Base-by-base conservation (phyloP, 2,888 invertebrate genomes). In the Drosophila parthenogenetica region DNA sequence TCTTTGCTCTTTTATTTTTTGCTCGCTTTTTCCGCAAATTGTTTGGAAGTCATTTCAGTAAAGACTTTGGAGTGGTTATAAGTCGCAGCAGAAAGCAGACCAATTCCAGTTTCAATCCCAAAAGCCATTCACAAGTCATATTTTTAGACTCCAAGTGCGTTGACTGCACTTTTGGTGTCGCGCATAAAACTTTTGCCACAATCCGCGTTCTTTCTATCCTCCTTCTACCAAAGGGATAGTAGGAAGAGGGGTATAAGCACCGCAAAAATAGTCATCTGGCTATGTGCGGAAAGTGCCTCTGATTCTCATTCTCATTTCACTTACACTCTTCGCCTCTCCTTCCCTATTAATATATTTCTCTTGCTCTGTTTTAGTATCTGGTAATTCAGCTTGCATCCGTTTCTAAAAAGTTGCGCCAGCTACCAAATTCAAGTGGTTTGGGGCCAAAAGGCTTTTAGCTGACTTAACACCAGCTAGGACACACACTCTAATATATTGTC, bases 341-440 rank as follows among this genome's bases (percentile, higher is more conserved):
- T 25, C 14, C 17, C 7, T 35, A 1, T 32, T 40, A 42, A 10
- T 55, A 29, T 54, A 48, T 35, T 37, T 32, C 19, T 32, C 11
- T 17, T 35, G 35, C 25, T 55, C 60, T 43, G 42, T 49, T 40
- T 48, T 54, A 60, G 62, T 65, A 16, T 53, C 58, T 66, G 62
- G 67, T 83, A 79, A 79, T 84, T 86, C 83, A 49, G 71, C 77
- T 73, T 73, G 86, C 82, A 79, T 86, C 84, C 83, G 83, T 71
- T 82, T 69, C 84, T 74, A 81, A 86, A 82, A 83, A 83, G 84
- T 83, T 83, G 67, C 66, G 69, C 77, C 43, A 46, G 62, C 70
- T 63, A 76, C 59, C 65, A 77, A 81, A 75, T 83, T 83, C 87
- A 83, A 87, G 83, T 84, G 87, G 81, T 86, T 53, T 66, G 74